Base-by-base conservation (phyloP, 2,797 vertebrate genomes). In the Catharus ustulatus region DNA sequence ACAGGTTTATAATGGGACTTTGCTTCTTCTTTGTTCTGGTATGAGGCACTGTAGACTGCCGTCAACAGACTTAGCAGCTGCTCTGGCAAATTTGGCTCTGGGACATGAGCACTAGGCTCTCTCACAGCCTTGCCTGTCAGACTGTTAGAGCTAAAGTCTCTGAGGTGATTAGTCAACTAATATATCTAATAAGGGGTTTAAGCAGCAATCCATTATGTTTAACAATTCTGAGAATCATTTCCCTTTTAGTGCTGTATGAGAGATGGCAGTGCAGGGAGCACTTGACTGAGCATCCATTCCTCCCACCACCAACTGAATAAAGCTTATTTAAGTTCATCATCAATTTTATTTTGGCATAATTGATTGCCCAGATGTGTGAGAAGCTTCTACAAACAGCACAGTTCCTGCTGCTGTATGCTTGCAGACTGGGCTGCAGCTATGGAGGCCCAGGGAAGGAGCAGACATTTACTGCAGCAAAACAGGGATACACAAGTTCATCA, bases 111-210 rank as follows among this genome's bases (percentile, higher is more conserved):
- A 38, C 67, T 40, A 71, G 85, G 52, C 49, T 16, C 62, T 62
- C 69, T 79, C 61, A 73, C 77, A 95, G 83, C 71, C 13, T 75
- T 17, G 17, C 22, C 51, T 45, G 51, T 78, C 72, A 88, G 54
- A 74, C 26, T 69, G 77, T 61, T 80, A 30, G 48, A 34, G 55
- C 43, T 40, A 89, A 86, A 90, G 22, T 77, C 72, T 88, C 48
- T 10, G 77, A 96, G 89, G 84, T 91, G 73, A 90, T 97, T 92
- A 91, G 76, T 89, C 87, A 95, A 86, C 85, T 93, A 91, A 88
- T 89, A 38, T 75, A 72, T 66, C 90, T 87, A 95, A 89, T 83
- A 89, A 84, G 58, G 78, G 76, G 36, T 85, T 92, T 94, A 87
- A 89, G 90, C 52, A 93, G 86, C 84, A 87, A 93, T 87, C 87